Conservation (phyloP, 2,888 invertebrate genomes). For the Drosophila peninsularis region DNA sequence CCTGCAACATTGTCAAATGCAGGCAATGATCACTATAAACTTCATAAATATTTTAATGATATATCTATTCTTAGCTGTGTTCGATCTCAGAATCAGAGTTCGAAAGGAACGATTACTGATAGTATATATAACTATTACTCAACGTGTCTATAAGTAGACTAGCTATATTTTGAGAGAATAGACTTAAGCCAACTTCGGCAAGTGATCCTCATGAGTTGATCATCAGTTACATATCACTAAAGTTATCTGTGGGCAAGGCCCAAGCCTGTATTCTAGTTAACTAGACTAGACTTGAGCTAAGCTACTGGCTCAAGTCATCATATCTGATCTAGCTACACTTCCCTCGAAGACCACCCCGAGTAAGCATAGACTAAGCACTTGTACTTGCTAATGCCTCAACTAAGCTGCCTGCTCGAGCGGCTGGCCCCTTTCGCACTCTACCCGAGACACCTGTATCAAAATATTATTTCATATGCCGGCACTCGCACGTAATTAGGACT, state of each 20-base stretch:
- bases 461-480: slow-evolving; percentile 82
- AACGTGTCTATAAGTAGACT: neutral
- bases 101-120: too few relatives aligned
- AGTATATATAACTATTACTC: too few relatives aligned
- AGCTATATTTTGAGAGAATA: neutral
- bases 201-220: neutral
- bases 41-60: neutral
- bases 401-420: neutral
- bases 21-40: neutral
- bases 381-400: too few relatives aligned
- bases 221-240: too few relatives aligned
- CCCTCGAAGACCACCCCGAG: too few relatives aligned
- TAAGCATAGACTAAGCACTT: too few relatives aligned
- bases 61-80: neutral
- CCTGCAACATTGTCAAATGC: neutral
- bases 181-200: too few relatives aligned
- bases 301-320: too few relatives aligned
- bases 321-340: too few relatives aligned
- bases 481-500: slow-evolving; percentile 78
- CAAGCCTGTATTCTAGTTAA: neutral
- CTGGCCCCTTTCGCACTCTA: neutral
- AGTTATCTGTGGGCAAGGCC: too few relatives aligned
- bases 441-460: slow-evolving; percentile 60
- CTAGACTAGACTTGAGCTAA: neutral
- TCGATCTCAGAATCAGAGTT: neutral